Evolutionary conservation across 1,140 invertebrate genomes (phyloP).

Genomic region (Ceratina japonica): DNA sequence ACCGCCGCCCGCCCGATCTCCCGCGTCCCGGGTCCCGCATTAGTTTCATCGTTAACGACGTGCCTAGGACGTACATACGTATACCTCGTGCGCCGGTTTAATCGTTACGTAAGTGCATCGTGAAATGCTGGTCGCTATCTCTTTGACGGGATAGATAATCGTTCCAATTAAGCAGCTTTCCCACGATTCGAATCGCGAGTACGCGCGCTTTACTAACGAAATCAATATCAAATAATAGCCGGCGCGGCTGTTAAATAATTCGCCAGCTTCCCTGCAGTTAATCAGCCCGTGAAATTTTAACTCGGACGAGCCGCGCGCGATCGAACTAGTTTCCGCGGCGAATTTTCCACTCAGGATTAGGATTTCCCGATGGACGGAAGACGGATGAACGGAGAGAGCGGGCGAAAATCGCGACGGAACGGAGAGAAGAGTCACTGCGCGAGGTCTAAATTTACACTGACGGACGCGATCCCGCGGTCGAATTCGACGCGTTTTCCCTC

Average conservation of each 20-base stretch:
- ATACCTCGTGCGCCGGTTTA: conserved; percentile 48
- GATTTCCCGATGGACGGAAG: neutral
- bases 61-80: conserved; percentile 26
- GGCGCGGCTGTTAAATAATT: conserved; percentile 48
- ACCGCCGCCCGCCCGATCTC: conserved; percentile 47
- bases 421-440: conserved; percentile 11
- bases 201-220: conserved; percentile 25
- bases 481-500: conserved; percentile 53
- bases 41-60: conserved; percentile 60
- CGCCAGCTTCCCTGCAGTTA: conserved; percentile 24
- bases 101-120: conserved; percentile 62
- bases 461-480: conserved; percentile 51
- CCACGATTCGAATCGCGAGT: conserved; percentile 44
- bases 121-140: conserved; percentile 65
- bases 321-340: neutral
- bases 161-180: conserved; percentile 62
- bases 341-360: neutral
- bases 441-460: conserved; percentile 62
- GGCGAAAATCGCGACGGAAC: neutral
- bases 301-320: conserved; percentile 2
- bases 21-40: conserved; percentile 65
- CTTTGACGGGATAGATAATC: conserved; percentile 63
- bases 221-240: conserved; percentile 56
- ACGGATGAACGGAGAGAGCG: no score
- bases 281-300: conserved; percentile 50